Conservation (phyloP, 1,140 invertebrate genomes). For the Apis mellifera region Amel_HAv3.1 CM009942.2:7151501-7152000, state of each 20-base stretch:
- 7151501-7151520: background rate
- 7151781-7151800: background rate
- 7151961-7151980: background rate
- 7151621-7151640: too few species aligned
- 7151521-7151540: background rate
- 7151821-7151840: slow-evolving; percentile 18
- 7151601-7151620: too few species aligned
- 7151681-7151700: background rate
- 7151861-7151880: slow-evolving; percentile 14
- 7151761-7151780: background rate
- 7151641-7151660: too few species aligned
- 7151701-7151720: background rate
- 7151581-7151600: too few species aligned
- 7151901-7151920: slow-evolving; percentile 29
- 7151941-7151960: slow-evolving; percentile 18
- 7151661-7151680: background rate
- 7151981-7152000: background rate
- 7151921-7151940: slow-evolving; percentile 1
- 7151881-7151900: slow-evolving; percentile 38
- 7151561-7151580: too few species aligned
- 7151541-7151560: background rate
- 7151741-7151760: background rate
- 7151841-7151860: background rate
- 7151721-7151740: background rate
- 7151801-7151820: slow-evolving; percentile 32